Evolutionary conservation across 2,888 invertebrate genomes (phyloP), one percentile per base, ranked within the genome.

Genomic region (Oscheius sp.): DNA sequence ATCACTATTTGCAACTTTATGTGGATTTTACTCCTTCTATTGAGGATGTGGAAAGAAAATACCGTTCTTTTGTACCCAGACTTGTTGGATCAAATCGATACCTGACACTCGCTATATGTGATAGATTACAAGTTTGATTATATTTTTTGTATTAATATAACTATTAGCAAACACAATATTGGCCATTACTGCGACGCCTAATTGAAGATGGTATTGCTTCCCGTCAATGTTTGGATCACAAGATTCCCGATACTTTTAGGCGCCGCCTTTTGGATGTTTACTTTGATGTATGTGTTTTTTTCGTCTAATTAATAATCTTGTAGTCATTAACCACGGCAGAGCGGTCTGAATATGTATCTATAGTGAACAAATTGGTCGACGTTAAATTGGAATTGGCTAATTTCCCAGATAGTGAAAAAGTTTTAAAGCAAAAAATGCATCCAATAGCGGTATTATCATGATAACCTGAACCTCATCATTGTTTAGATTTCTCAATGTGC

Each of bases 371-470:
- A 52, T 35, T 84, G 52, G 80, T 81, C 5, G 74, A 80, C 25
- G 74, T 82, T 21, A 84, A 82, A 83, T 71, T 80, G 13, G 85
- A 86, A 69, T 77, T 80, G 72, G 75, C 79, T 59, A 75, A 77
- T 56, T 82, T 84, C 71, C 80, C 81, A 0, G 76, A 83, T 35
- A 76, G 21, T 53, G 63, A 18, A 21, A 56, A n/a, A 69, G 76
- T 46, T 29, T 79, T 46, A 43, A 83, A 84, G 45, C 69, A 76
- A 25, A 84, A 84, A 49, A 49, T 79, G 55, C 75, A 75, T 5
- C 82, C 82, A 0, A 66, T 16, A 3, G 6, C 3, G 49, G 49
- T 49, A 7, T 49, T 16, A 5, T 49, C n/a, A n/a, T 49, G 16
- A 49, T 16, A 13, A 13, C 49, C 49, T 35, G 9, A 35, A 6